Evolutionary conservation across 2,888 invertebrate species (phyloP).

Genomic region (Morpho helenor): DNA sequence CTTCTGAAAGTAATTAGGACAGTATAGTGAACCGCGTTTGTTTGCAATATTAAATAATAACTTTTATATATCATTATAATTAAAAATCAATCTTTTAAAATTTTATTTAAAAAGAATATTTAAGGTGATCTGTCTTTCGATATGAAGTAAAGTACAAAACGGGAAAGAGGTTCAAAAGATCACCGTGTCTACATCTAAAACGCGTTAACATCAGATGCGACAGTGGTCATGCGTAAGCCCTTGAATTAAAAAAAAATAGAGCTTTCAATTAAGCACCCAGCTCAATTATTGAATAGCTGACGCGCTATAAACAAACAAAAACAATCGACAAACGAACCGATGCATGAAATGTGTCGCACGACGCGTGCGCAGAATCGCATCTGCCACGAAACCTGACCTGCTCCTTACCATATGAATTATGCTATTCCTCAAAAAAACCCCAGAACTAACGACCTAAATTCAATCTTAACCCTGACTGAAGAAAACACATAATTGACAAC

Average conservation of each 20-base stretch:
- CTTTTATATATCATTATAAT: too few species aligned
- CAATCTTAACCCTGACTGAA: slow-evolving; percentile 30
- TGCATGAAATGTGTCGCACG: slow-evolving; percentile 36
- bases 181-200: too few species aligned
- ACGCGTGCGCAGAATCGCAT: slow-evolving; percentile 68
- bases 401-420: slow-evolving; percentile 69
- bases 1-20: too few species aligned
- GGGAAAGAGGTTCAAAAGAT: too few species aligned
- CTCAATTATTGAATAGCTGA: slow-evolving; percentile 12
- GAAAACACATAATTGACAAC: slow-evolving; percentile 22
- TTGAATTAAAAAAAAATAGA: neutral
- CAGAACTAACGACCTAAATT: slow-evolving; percentile 31
- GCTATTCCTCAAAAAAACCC: slow-evolving; percentile 64
- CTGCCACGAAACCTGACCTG: slow-evolving; percentile 73
- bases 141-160: too few species aligned
- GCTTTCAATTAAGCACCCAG: neutral
- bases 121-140: too few species aligned
- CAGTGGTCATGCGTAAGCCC: too few species aligned
- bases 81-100: too few species aligned
- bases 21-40: too few species aligned
- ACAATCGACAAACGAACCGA: slow-evolving; percentile 31
- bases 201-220: too few species aligned
- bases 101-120: too few species aligned
- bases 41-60: too few species aligned
- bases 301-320: slow-evolving; percentile 30